These are phyloP conservation scores for Prosapia bicincta DNA, from an alignment of 2,888 invertebrate species.

Conservation along the genomic window DNA sequence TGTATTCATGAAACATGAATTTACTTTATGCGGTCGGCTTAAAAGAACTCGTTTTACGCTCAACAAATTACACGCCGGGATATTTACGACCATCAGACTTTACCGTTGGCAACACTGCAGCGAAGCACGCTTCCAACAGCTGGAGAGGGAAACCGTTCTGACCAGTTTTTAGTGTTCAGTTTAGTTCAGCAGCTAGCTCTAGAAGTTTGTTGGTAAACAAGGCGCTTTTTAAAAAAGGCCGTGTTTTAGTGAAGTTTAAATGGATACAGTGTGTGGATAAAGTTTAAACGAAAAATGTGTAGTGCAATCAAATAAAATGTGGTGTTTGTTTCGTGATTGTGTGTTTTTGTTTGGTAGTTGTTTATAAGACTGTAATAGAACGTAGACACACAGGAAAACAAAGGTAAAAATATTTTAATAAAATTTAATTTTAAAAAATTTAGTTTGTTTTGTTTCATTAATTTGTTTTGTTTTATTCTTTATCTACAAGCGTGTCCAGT, in stretches of 20 bases:
- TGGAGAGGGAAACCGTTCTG: background rate
- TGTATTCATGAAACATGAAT: background rate
- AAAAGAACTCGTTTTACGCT: background rate
- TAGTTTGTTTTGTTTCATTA: no score
- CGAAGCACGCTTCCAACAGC: background rate
- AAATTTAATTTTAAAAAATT: no score
- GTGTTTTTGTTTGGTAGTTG: background rate
- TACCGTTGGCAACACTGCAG: conserved; percentile 2
- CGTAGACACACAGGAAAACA: background rate
- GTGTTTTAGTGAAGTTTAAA: background rate
- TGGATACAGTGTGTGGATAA: background rate
- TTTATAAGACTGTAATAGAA: background rate
- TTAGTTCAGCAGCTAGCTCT: background rate
- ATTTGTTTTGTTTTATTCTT: no score
- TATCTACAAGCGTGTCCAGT: no score
- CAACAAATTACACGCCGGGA: background rate
- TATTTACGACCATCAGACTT: background rate
- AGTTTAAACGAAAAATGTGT: background rate
- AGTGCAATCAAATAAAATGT: background rate
- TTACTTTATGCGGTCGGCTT: background rate
- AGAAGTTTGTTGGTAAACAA: background rate
- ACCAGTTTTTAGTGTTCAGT: background rate
- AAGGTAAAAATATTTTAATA: no score
- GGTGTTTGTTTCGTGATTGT: background rate
- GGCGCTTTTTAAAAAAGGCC: background rate